A percentile compares a stretch with the other conserved stretches of the same genome.
phyloP scores from a whole-genome alignment of 64 coral and sea anemone species.

The Anthopleura sola region DNA sequence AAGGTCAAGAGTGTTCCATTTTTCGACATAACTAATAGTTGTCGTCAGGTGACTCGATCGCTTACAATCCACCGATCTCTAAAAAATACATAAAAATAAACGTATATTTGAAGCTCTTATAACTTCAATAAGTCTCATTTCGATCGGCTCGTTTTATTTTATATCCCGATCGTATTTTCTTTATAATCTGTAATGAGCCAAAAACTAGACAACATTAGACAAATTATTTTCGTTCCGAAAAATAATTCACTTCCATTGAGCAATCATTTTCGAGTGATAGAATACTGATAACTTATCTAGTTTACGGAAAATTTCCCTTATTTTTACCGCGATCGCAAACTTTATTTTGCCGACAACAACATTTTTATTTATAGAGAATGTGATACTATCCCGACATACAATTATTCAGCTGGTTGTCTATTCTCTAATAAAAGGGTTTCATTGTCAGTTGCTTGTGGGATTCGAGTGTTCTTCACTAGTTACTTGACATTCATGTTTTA shows the following conservation, averaged over 20 bases:
- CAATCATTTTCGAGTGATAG: background rate
- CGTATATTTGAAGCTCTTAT: background rate
- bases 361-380: background rate
- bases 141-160: background rate
- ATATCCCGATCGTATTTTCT: background rate
- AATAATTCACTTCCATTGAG: background rate
- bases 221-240: too few species aligned
- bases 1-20: background rate
- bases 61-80: constrained; percentile 5
- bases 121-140: background rate
- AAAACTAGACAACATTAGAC: background rate
- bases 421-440: background rate
- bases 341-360: background rate
- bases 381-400: background rate
- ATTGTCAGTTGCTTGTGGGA: constrained; percentile 17
- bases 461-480: background rate
- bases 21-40: background rate
- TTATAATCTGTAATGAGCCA: background rate
- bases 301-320: background rate
- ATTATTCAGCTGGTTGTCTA: background rate
- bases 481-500: background rate
- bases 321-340: background rate
- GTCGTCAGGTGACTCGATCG: constrained; percentile 22
- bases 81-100: background rate
- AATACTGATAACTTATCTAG: background rate